Percentiles rank a stretch among this genome's conserved stretches.
Evolutionary conservation across 2,113 vertebrate genomes (phyloP).

Genomic region (Tachycineta bicolor): DNA sequence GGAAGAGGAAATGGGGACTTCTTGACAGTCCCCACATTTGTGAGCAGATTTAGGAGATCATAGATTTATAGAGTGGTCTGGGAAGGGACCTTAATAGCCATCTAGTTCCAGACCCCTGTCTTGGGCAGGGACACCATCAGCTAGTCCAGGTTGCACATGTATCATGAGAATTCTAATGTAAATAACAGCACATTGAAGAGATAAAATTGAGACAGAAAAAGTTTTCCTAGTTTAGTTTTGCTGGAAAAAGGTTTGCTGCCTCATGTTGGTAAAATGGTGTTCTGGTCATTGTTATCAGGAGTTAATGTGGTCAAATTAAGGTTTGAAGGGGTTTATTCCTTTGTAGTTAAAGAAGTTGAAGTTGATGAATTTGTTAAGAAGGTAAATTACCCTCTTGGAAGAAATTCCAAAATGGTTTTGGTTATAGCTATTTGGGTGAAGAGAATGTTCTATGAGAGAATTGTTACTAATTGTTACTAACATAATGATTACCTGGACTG

Average conservation of each 20-base stretch:
- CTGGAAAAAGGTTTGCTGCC: background rate
- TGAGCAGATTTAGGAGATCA: background rate
- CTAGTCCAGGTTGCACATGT: background rate
- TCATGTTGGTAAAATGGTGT: background rate
- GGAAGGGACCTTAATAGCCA: background rate
- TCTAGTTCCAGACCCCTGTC: background rate
- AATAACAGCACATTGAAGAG: background rate
- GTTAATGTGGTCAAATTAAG: background rate
- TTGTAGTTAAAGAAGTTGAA: background rate
- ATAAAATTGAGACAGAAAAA: background rate
- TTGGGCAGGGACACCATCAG: background rate
- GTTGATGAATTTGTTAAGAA: background rate
- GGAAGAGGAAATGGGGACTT: background rate
- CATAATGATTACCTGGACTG: background rate
- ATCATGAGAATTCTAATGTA: background rate
- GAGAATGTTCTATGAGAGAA: background rate
- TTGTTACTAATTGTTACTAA: background rate
- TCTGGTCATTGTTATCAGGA: background rate
- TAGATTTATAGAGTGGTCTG: background rate
- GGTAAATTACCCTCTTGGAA: background rate
- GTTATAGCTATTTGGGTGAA: background rate
- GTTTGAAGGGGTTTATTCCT: background rate
- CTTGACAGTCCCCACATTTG: background rate
- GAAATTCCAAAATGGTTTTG: accelerated
- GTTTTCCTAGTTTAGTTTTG: background rate